A percentile compares a stretch with the other conserved stretches of the same genome.
Evolutionary conservation across 2,797 vertebrate species (phyloP).

Genomic region (Lepus oiostolus): DNA sequence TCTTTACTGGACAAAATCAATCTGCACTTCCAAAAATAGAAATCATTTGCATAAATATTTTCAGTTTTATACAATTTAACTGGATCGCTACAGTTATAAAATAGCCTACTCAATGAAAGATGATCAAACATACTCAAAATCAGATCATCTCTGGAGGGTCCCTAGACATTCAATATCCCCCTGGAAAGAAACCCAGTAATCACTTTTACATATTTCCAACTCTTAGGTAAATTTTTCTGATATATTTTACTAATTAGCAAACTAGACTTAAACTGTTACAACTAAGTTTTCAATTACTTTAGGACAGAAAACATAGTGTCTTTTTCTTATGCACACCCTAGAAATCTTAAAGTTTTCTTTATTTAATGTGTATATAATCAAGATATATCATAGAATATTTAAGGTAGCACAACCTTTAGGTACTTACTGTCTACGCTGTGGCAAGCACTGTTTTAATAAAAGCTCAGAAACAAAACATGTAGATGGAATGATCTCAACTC

Average conservation of each 20-base stretch:
- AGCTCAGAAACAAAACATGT: conserved; percentile 51
- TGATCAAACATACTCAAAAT: conserved; percentile 29
- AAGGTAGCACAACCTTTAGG: conserved; percentile 51
- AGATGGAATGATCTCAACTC: not conserved
- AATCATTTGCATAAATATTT: conserved; percentile 34
- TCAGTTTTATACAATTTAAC: conserved; percentile 38
- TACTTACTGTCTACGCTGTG: not conserved
- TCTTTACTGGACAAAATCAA: conserved; percentile 49
- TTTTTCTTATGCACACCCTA: conserved; percentile 21
- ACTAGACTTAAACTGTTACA: conserved; percentile 45
- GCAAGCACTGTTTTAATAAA: not conserved
- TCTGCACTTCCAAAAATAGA: conserved; percentile 27
- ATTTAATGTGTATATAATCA: conserved; percentile 31
- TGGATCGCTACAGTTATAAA: conserved; percentile 53
- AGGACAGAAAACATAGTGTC: conserved; percentile 33
- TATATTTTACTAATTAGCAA: conserved; percentile 46
- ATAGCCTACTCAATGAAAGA: conserved; percentile 32
- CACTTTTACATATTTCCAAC: conserved; percentile 34
- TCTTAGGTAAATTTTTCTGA: conserved; percentile 43
- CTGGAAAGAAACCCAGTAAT: conserved; percentile 17
- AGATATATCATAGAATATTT: conserved; percentile 38
- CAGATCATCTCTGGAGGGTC: not conserved
- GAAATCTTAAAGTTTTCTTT: conserved; percentile 60
- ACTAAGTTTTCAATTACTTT: conserved; percentile 50
- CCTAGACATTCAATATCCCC: conserved; percentile 14